Conservation (phyloP, 1,140 invertebrate species). For the Zaprionus lachaisei region DNA sequence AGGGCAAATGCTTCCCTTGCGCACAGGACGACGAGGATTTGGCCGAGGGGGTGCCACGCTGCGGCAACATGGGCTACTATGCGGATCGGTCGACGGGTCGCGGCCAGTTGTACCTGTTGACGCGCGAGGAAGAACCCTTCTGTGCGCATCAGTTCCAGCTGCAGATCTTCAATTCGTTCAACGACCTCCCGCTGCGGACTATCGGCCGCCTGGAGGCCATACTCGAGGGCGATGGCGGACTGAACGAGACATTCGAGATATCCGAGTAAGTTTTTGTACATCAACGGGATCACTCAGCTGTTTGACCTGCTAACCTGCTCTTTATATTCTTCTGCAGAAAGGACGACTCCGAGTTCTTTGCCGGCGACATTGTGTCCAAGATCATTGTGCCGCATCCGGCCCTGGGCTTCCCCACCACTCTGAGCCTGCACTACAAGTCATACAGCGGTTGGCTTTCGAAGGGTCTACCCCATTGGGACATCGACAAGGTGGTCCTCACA, state of each 20-base stretch:
- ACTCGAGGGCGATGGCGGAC: slow-evolving; percentile 90
- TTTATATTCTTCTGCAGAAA: slow-evolving; percentile 85
- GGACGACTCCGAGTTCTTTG: slow-evolving; percentile 91
- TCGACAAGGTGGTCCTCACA: slow-evolving; percentile 93
- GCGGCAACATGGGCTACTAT: slow-evolving; percentile 97
- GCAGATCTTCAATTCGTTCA: slow-evolving; percentile 90
- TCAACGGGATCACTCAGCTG: not conserved
- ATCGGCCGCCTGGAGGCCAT: slow-evolving; percentile 92
- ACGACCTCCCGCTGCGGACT: slow-evolving; percentile 87
- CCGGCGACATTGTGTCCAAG: slow-evolving; percentile 89
- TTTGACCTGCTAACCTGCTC: not conserved
- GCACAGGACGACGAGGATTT: slow-evolving; percentile 80
- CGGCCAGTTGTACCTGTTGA: slow-evolving; percentile 93
- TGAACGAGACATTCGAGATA: slow-evolving; percentile 95
- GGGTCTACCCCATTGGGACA: slow-evolving; percentile 90
- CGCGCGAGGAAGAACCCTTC: slow-evolving; percentile 95
- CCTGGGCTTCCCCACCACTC: slow-evolving; percentile 89
- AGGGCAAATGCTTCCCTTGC: slow-evolving; percentile 87
- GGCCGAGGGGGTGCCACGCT: slow-evolving; percentile 86
- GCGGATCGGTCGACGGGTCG: slow-evolving; percentile 92
- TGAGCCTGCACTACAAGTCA: slow-evolving; percentile 93
- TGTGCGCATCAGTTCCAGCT: slow-evolving; percentile 96
- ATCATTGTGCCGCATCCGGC: slow-evolving; percentile 95
- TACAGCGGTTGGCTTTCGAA: slow-evolving; percentile 97
- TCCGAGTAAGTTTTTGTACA: slow-evolving; percentile 88